A percentile compares a stretch with the other conserved stretches of the same genome.
These are phyloP conservation scores for Formicarius rufipectus DNA, from an alignment of 2,113 vertebrate genomes.

Conservation along the genomic window DNA sequence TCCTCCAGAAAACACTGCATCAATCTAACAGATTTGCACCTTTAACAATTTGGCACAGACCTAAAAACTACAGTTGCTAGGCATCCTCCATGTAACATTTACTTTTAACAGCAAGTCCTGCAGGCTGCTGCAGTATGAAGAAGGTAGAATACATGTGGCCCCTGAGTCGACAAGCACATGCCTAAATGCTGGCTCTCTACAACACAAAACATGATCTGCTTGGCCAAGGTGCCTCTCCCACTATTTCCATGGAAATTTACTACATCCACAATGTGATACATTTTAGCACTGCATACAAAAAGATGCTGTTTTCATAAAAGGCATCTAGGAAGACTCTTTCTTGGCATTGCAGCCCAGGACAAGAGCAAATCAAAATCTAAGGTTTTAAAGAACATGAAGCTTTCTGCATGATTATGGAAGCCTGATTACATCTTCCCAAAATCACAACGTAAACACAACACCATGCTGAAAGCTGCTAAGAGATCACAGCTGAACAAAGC, in stretches of 20 bases:
- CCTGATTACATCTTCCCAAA: neutral
- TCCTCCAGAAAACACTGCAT: neutral
- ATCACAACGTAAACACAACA: neutral
- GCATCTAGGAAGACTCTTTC: neutral
- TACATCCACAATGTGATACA: accelerated
- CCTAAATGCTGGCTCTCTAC: neutral
- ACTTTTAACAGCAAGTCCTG: slow-evolving; percentile 7
- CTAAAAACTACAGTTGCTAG: slow-evolving; percentile 48
- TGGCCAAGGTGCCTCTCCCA: neutral
- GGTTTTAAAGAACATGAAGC: neutral
- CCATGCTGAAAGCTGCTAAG: neutral
- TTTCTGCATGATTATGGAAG: neutral
- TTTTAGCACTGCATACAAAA: neutral
- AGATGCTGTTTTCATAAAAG: neutral
- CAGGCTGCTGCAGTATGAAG: slow-evolving; percentile 24
- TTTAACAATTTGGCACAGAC: slow-evolving; percentile 35
- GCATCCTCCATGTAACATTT: slow-evolving; percentile 37
- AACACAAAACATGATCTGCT: neutral
- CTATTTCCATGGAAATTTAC: neutral
- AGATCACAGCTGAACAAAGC: neutral
- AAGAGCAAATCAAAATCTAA: neutral
- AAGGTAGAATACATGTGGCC: neutral
- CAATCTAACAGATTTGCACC: slow-evolving; percentile 20
- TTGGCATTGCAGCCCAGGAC: neutral
- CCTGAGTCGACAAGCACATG: neutral